Conservation (phyloP, 92 coral and sea anemone genomes). For the Epizoanthus stellaris region DNA sequence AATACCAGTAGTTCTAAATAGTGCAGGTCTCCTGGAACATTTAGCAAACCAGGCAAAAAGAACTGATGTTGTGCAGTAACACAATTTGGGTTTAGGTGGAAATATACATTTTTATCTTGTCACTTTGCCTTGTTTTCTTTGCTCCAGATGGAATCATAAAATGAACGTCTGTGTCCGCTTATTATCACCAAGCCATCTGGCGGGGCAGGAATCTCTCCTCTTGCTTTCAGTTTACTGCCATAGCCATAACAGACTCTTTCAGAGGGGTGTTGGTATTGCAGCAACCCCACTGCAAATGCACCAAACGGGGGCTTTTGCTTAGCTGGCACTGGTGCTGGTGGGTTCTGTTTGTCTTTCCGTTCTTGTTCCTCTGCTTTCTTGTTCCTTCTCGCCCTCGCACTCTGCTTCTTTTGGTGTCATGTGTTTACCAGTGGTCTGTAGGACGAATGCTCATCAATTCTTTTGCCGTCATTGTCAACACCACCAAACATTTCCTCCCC, state of each 20-base stretch:
- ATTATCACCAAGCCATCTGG: slow-evolving; percentile 47
- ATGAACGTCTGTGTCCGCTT: slow-evolving; percentile 48
- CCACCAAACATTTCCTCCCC: slow-evolving; percentile 22
- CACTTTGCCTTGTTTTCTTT: neutral
- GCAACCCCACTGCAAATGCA: slow-evolving; percentile 33
- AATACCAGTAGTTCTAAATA: no score
- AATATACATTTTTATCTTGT: neutral
- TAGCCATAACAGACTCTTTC: slow-evolving; percentile 42
- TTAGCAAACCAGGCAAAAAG: no score
- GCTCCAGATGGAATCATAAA: neutral
- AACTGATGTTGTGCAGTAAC: neutral
- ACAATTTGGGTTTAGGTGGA: slow-evolving; percentile 14
- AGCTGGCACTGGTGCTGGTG: slow-evolving; percentile 21
- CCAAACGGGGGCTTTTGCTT: slow-evolving; percentile 44
- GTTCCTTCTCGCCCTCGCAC: neutral
- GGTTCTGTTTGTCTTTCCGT: neutral
- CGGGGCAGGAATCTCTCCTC: slow-evolving; percentile 20
- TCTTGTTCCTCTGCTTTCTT: neutral
- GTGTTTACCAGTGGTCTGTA: neutral
- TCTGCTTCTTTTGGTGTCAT: neutral
- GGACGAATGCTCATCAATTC: slow-evolving; percentile 18
- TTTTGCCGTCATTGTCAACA: neutral
- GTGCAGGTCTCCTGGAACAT: no score
- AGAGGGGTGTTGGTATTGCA: slow-evolving; percentile 41
- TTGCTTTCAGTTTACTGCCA: slow-evolving; percentile 19